Evolutionary conservation across 30 jellyfish, hydroid and myxozoan species (phyloP), one percentile per base, ranked within the genome.

Genomic region (Sanderia malayensis): DNA sequence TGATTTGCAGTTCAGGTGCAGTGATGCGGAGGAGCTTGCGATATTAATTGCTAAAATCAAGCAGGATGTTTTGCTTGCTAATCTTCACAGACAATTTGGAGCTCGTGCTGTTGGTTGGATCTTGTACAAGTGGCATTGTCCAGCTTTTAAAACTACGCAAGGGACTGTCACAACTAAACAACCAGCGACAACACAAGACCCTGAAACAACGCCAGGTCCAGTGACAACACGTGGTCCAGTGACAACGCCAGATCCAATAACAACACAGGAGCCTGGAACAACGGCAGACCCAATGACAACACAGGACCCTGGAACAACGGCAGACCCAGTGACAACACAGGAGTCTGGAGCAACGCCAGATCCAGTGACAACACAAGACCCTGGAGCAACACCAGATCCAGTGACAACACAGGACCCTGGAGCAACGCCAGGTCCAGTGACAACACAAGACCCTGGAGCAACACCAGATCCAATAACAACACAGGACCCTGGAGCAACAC

Each of bases 41-140:
- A 57, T 15, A 10, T 37, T 76, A 29, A 60, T 76, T 11, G 20
- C 46, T 11, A 61, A 68, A 23, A 76, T 76, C 37, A 31, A n/a
- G n/a, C 10, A 19, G 18, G 70, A 61, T 44, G 73, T 76, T 47
- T 17, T 22, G 22, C 58, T 26, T 0, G 62, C 61, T 55, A 45
- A 46, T 15, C 29, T 76, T 11, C 79, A 62, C 23, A 44, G n/a
- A 44, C 74, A 76, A n/a, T 70, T 76, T 9, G 87, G 87, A 24
- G n/a, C 62, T 61, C 80, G 62, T 60, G 87, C 62, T 55, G 62
- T 76, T 27, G 87, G 80, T 4, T 76, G 80, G 79, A 63, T 31
- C 4, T 70, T 76, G 7, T 44, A 61, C 28, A 58, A 29, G 32
- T 76, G 87, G 87, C 41, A 61, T 52, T 76, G 87, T 34, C 64